phyloP scores from a whole-genome alignment of 2,113 vertebrate species.

The Phrynosoma blainvillii region DNA sequence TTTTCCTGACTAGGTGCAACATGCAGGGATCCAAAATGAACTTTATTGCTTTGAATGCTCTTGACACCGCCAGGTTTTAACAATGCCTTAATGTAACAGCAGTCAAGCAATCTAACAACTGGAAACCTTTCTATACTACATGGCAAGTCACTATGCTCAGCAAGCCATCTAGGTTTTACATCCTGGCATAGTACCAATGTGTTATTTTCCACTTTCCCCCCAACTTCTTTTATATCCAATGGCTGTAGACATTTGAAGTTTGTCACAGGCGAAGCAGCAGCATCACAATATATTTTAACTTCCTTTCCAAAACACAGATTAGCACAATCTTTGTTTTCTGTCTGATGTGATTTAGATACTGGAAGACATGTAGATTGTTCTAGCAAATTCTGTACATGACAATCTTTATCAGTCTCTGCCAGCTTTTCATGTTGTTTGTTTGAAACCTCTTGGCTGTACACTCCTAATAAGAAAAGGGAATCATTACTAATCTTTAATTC shows the following conservation, averaged over 20 bases:
- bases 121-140: conserved; percentile 63
- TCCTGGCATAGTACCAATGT: conserved; percentile 33
- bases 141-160: conserved; percentile 35
- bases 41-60: conserved; percentile 42
- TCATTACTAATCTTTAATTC: not conserved
- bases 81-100: conserved; percentile 58
- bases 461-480: conserved; percentile 63
- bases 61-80: conserved; percentile 59
- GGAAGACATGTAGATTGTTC: conserved; percentile 42
- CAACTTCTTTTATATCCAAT: conserved; percentile 42
- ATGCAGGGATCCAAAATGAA: conserved; percentile 51
- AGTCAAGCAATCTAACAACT: conserved; percentile 65
- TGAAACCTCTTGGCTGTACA: conserved; percentile 51
- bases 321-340: conserved; percentile 45
- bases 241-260: conserved; percentile 43
- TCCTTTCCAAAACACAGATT: conserved; percentile 49
- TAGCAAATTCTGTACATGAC: conserved; percentile 54
- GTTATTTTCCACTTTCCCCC: conserved; percentile 48
- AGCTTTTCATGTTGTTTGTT: conserved; percentile 47
- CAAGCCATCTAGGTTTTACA: conserved; percentile 41
- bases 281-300: conserved; percentile 37
- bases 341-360: conserved; percentile 48
- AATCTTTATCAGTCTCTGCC: conserved; percentile 51
- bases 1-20: conserved; percentile 55
- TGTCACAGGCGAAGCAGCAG: conserved; percentile 25